phyloP scores from a whole-genome alignment of 1,140 invertebrate species.

The Pogonomyrmex barbatus region DNA sequence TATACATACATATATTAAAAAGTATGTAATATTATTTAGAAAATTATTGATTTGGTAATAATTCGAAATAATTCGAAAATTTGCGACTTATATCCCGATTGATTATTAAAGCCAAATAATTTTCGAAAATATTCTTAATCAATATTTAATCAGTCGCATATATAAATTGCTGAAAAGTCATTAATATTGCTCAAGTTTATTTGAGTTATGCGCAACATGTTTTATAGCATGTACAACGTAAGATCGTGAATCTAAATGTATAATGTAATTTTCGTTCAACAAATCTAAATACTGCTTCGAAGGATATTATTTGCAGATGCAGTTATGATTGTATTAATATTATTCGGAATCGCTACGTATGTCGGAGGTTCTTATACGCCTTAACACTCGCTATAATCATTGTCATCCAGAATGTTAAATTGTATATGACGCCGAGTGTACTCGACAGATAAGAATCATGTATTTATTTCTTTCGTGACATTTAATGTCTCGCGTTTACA shows the following conservation, averaged over 20 bases:
- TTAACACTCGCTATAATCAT: neutral
- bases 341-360: neutral
- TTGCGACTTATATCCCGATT: slow-evolving; percentile 7
- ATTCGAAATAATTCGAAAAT: slow-evolving; percentile 23
- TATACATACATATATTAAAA: slow-evolving; percentile 35
- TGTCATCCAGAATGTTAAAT: neutral
- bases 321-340: slow-evolving; percentile 10
- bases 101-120: neutral
- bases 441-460: neutral
- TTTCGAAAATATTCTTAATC: slow-evolving; percentile 19
- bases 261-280: slow-evolving; percentile 28
- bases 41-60: slow-evolving; percentile 7
- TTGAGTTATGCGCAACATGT: slow-evolving; percentile 33
- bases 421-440: neutral
- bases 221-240: slow-evolving; percentile 11
- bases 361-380: neutral
- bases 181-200: slow-evolving; percentile 57
- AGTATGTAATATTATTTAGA: slow-evolving; percentile 50
- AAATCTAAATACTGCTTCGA: slow-evolving; percentile 54
- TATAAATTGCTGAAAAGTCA: neutral
- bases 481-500: slow-evolving; percentile 27
- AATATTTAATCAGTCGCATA: slow-evolving; percentile 11
- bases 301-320: slow-evolving; percentile 34
- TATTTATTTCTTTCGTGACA: slow-evolving; percentile 53
- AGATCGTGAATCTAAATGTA: slow-evolving; percentile 11